phyloP scores from a whole-genome alignment of 2,797 vertebrate species.

The Cirrhinus molitorella region DNA sequence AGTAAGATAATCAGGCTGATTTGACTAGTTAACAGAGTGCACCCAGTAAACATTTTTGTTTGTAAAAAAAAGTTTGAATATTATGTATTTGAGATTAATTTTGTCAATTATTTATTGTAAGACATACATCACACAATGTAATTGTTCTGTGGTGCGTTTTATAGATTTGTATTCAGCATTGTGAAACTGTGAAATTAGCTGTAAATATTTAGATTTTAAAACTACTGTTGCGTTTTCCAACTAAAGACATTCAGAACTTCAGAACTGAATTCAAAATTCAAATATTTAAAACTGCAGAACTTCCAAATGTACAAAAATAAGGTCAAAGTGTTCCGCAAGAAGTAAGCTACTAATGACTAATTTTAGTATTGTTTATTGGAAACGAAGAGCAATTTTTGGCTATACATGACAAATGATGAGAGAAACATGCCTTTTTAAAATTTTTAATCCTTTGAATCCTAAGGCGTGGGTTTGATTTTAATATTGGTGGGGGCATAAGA shows the following conservation, averaged over 20 bases:
- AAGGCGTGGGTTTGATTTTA: too few relatives aligned
- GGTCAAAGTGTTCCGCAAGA: not conserved
- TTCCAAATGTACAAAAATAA: not conserved
- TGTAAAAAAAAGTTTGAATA: too few relatives aligned
- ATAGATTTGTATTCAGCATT: not conserved
- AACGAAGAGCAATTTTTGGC: not conserved
- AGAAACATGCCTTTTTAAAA: not conserved
- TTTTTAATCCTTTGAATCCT: not conserved
- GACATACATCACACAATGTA: not conserved
- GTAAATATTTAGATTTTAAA: not conserved
- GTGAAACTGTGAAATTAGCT: not conserved
- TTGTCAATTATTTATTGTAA: not conserved
- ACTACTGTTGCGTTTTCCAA: not conserved
- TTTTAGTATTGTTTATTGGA: not conserved
- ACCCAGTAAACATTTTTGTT: too few relatives aligned
- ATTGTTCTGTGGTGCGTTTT: not conserved
- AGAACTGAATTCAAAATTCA: not conserved
- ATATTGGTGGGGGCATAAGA: too few relatives aligned
- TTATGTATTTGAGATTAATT: not conserved
- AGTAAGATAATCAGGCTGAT: conserved; percentile 6
- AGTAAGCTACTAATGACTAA: not conserved
- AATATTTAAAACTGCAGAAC: not conserved
- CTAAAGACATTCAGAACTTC: not conserved
- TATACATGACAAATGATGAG: not conserved
- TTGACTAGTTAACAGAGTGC: not conserved